A percentile compares a stretch with the other conserved stretches of the same genome.
Conservation (phyloP, 2,888 invertebrate genomes). For the Xiphydria camelus region DNA sequence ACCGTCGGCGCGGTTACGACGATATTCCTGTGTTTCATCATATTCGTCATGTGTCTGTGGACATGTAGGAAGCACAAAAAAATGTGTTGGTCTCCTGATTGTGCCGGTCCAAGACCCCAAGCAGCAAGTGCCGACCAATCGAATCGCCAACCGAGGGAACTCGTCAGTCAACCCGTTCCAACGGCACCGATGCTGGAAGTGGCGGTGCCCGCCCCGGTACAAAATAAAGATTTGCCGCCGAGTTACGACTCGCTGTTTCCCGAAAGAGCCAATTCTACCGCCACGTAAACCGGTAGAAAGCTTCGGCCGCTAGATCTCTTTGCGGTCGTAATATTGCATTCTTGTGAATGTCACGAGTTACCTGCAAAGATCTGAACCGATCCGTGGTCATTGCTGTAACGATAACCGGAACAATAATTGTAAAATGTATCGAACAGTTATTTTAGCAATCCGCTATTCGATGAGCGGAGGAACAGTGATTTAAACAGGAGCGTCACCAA, state of each 20-base stretch:
- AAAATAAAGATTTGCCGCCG: constrained; percentile 63
- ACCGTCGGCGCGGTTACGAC: constrained; percentile 60
- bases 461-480: too few species aligned
- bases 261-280: constrained; percentile 40
- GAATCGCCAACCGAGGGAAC: constrained; percentile 37
- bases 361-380: too few species aligned
- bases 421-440: too few species aligned
- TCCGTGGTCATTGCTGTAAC: too few species aligned
- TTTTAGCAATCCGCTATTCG: too few species aligned
- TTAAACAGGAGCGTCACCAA: too few species aligned
- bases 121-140: constrained; percentile 31
- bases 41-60: constrained; percentile 60
- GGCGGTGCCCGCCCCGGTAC: constrained; percentile 46
- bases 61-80: constrained; percentile 58
- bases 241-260: constrained; percentile 64
- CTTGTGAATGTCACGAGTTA: constrained; percentile 6
- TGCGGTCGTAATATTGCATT: constrained; percentile 9
- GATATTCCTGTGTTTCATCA: constrained; percentile 57
- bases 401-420: too few species aligned
- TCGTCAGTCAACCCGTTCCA: constrained; percentile 41
- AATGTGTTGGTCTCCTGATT: constrained; percentile 60
- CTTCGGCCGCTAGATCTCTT: too few species aligned
- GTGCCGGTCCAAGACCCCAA: constrained; percentile 46
- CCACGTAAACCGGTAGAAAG: constrained; percentile 27
- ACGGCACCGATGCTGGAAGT: constrained; percentile 54